phyloP scores from a whole-genome alignment of 2,113 vertebrate species.

The Phainopepla nitens region DNA sequence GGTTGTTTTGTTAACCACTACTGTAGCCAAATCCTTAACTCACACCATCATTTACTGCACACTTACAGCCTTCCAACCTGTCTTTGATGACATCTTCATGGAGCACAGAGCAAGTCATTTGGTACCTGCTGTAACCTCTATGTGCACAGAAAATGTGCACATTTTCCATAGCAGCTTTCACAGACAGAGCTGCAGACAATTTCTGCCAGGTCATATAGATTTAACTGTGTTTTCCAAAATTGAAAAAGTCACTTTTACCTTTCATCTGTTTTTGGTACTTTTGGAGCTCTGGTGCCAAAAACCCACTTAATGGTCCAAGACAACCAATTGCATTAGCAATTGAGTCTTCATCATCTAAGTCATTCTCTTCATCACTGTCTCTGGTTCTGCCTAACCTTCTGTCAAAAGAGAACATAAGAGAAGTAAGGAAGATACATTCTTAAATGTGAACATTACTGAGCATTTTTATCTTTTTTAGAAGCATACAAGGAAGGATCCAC shows the following conservation, averaged over 20 bases:
- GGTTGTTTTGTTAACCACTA: background rate
- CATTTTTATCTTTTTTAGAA: background rate
- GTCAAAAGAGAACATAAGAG: conserved; percentile 4
- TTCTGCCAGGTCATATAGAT: background rate
- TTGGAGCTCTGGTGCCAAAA: conserved; percentile 91
- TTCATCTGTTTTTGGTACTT: conserved; percentile 91
- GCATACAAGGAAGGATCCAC: background rate
- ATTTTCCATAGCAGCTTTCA: background rate
- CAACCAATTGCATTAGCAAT: conserved; percentile 87
- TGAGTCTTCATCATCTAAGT: conserved; percentile 89
- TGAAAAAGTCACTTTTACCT: conserved; percentile 72
- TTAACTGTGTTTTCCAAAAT: background rate
- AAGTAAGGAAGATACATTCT: background rate
- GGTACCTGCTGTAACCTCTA: background rate
- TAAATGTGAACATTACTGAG: background rate
- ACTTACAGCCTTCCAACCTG: background rate
- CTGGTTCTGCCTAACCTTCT: conserved; percentile 75
- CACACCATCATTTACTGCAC: background rate
- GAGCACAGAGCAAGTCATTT: background rate
- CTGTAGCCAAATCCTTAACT: background rate
- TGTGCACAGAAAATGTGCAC: background rate
- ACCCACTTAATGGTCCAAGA: conserved; percentile 89
- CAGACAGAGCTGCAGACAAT: background rate
- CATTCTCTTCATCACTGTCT: conserved; percentile 94
- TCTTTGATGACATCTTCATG: background rate